phyloP scores from a whole-genome alignment of 2,888 invertebrate genomes.

The Agrypnus murinus region DNA sequence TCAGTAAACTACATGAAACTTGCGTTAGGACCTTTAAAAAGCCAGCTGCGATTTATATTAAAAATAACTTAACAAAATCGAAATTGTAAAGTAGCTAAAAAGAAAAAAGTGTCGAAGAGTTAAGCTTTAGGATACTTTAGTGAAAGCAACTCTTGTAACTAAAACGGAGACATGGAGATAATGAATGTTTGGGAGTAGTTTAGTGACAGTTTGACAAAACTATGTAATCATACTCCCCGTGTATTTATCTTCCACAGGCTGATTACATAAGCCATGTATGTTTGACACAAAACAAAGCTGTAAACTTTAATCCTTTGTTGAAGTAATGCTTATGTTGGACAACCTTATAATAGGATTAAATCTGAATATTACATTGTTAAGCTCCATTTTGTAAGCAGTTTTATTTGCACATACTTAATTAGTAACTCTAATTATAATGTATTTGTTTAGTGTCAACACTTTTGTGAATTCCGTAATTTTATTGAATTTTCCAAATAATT shows the following conservation, averaged over 20 bases:
- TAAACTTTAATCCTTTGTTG: constrained; percentile 40
- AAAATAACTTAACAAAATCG: constrained; percentile 4
- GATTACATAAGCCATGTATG: constrained; percentile 42
- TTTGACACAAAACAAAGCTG: constrained; percentile 40
- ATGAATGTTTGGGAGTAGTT: constrained; percentile 45
- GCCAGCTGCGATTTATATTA: not conserved
- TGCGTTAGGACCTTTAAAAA: not conserved
- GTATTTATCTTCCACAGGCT: constrained; percentile 47
- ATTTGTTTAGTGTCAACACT: too few species aligned
- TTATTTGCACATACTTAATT: not conserved
- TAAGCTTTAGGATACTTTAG: not conserved
- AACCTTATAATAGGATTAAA: constrained; percentile 35
- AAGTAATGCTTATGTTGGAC: constrained; percentile 37
- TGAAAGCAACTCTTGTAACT: constrained; percentile 4
- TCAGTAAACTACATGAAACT: constrained; percentile 16
- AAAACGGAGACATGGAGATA: constrained; percentile 35
- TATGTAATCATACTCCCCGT: constrained; percentile 45
- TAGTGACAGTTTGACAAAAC: constrained; percentile 54
- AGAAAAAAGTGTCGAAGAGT: not conserved
- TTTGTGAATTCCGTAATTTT: too few species aligned
- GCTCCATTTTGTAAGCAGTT: constrained; percentile 16
- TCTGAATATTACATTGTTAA: constrained; percentile 32
- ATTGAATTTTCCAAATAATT: too few species aligned
- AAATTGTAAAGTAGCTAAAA: not conserved
- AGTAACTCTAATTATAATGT: not conserved